Evolutionary conservation across 2,888 invertebrate genomes (phyloP).

Genomic region (Zhuqinia jingwanae): DNA sequence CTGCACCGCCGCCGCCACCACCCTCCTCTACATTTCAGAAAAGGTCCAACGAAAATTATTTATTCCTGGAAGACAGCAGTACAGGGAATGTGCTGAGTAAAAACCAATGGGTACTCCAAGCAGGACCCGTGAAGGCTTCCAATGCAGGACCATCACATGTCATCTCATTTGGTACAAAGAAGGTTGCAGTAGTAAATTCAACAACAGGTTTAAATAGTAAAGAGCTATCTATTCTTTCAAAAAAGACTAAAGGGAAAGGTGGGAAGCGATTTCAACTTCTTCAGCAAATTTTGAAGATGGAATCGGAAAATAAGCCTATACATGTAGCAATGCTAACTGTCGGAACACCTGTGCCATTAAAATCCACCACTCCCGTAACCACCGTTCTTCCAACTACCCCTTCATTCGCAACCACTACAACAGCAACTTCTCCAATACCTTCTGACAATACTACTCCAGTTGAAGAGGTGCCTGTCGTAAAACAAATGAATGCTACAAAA

Average conservation of each 20-base stretch:
- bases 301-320: constrained; percentile 28
- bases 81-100: constrained; percentile 50
- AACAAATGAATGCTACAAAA: not conserved
- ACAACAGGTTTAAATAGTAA: not conserved
- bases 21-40: too few species aligned
- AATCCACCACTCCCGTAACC: not conserved
- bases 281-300: constrained; percentile 40
- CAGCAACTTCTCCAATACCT: not conserved
- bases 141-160: not conserved
- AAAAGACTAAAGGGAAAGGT: constrained; percentile 45
- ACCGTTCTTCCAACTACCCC: not conserved
- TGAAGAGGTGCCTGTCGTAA: not conserved
- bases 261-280: constrained; percentile 49
- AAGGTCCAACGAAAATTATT: not conserved
- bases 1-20: too few species aligned
- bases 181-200: not conserved
- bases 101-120: constrained; percentile 59
- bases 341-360: too few species aligned
- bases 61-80: not conserved
- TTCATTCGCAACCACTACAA: not conserved
- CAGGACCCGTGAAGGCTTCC: not conserved
- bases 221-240: not conserved
- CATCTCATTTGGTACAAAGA: not conserved
- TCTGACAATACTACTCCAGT: not conserved
- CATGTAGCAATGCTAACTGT: not conserved